Percentiles rank a stretch among this genome's conserved stretches.
Evolutionary conservation across 2,113 vertebrate species (phyloP).

Genomic region (Nycticebus coucang): DNA sequence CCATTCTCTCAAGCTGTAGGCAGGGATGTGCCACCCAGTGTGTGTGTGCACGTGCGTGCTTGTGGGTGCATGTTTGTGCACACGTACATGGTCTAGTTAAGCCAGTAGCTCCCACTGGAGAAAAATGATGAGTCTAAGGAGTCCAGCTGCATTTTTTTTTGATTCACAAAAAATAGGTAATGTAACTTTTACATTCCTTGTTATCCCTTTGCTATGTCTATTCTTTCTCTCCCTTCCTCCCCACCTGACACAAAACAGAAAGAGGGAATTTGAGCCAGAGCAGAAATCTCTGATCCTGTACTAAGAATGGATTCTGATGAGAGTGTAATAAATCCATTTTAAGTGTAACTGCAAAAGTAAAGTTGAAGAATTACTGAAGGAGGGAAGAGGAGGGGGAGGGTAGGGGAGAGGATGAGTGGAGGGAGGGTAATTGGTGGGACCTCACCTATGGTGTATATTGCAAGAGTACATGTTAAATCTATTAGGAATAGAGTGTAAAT

Average conservation of each 20-base stretch:
- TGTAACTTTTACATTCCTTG: conserved; percentile 7
- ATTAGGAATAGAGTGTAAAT: no score
- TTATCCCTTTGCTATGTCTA: neutral
- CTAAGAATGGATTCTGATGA: neutral
- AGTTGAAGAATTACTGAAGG: conserved; percentile 11
- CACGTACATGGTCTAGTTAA: neutral
- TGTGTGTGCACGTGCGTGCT: neutral
- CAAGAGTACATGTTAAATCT: no score
- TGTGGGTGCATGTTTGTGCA: neutral
- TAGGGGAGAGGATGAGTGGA: no score
- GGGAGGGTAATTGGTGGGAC: no score
- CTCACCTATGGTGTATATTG: no score
- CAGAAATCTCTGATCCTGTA: neutral
- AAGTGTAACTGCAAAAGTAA: neutral
- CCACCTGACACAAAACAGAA: neutral
- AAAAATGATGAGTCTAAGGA: neutral
- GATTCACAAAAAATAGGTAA: conserved; percentile 8
- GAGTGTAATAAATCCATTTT: neutral
- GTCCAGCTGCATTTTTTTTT: neutral
- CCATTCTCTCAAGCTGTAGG: neutral
- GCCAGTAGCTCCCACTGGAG: neutral
- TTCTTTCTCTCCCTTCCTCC: neutral
- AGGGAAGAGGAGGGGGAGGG: no score
- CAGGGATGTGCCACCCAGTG: neutral
- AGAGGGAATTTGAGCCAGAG: neutral